A percentile compares a stretch with the other conserved stretches of the same genome.
These are phyloP conservation scores for Sericinus montela DNA, from an alignment of 2,888 invertebrate genomes.

Conservation along the genomic window DNA sequence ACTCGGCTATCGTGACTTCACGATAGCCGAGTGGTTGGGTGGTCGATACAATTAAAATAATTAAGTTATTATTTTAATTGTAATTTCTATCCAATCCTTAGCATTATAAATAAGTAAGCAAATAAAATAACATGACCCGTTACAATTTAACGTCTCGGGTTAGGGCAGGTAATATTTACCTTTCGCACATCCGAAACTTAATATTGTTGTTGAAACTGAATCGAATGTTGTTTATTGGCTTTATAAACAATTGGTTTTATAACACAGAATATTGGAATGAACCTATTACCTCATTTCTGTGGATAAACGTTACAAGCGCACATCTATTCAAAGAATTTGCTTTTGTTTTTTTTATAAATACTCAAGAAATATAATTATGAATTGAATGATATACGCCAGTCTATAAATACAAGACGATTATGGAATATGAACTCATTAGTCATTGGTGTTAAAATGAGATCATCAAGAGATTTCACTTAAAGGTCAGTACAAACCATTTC, in stretches of 20 bases:
- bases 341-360: constrained; percentile 29
- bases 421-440: constrained; percentile 39
- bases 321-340: constrained; percentile 27
- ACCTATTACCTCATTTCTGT: constrained; percentile 21
- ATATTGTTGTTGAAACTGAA: constrained; percentile 16
- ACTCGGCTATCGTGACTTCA: too few relatives aligned
- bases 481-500: constrained; percentile 24
- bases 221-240: constrained; percentile 11
- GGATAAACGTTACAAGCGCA: constrained; percentile 20
- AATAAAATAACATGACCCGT: too few relatives aligned
- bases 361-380: constrained; percentile 25
- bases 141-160: neutral
- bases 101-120: too few relatives aligned
- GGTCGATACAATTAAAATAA: too few relatives aligned
- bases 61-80: too few relatives aligned
- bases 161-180: constrained; percentile 4
- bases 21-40: too few relatives aligned
- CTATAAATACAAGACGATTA: constrained; percentile 35
- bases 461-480: constrained; percentile 31
- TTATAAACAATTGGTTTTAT: constrained; percentile 16
- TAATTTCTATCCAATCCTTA: too few relatives aligned
- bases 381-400: constrained; percentile 21
- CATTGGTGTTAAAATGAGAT: constrained; percentile 29
- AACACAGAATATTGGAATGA: constrained; percentile 14
- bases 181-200: constrained; percentile 18